Base-by-base conservation (phyloP, 2,113 vertebrate genomes). In the Athene noctua region DNA sequence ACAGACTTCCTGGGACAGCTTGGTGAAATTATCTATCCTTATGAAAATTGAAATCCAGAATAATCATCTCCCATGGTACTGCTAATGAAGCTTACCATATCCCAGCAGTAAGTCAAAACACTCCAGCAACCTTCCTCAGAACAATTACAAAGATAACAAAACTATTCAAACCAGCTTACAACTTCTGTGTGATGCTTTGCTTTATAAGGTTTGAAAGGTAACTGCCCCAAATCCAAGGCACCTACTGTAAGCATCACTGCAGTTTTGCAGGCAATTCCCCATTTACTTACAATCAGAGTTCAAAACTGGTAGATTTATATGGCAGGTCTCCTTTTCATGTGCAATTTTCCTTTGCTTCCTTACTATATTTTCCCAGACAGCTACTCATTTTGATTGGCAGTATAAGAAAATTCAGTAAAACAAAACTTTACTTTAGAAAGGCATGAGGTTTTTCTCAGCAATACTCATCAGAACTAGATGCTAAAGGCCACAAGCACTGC, bases 201-300 rank as follows among this genome's bases (percentile, higher is more conserved):
- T 46, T 46, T 46, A 46, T 18, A 18, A 46, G 44, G 15, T 67
- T 46, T 66, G 51, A 87, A 57, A 30, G 13, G 57, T 51, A 89
- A 57, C 27, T 36, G 25, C 75, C 85, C 27, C 74, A 73, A 77
- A 74, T 32, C 44, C 1, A 5, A 72, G n/a, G 70, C 16, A 72
- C 9, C 22, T 85, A 71, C 49, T 6, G 1, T 11, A 42, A 79
- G 40, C 30, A 78, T 23, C 0, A 0, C 51, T 10, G 54, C 22
- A n/a, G 34, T 29, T 63, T 21, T 47, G 10, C 44, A 27, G 30
- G 19, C 10, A 57, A 8, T 66, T 77, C 23, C 13, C 20, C 44
- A 27, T 44, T 75, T 55, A 44, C 15, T 57, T 54, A 32, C 2
- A 46, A 42, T 25, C n/a, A 79, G 38, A 92, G 92, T 34, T 58